phyloP scores from a whole-genome alignment of 2,888 invertebrate genomes.

The Acanthosoma haemorrhoidale region DNA sequence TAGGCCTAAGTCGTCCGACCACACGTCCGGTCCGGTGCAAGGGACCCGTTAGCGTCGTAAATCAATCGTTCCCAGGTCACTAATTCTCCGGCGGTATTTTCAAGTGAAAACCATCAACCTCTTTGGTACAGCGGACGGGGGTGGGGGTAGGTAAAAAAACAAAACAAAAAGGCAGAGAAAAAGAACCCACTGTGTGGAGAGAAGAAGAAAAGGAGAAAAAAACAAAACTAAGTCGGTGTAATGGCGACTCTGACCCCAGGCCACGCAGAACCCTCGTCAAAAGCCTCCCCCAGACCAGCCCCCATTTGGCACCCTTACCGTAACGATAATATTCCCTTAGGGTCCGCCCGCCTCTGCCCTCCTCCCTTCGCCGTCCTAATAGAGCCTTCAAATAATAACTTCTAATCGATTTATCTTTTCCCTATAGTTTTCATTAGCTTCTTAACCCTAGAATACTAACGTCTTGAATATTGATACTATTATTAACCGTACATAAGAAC shows the following conservation, averaged over 20 bases:
- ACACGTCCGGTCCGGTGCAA: neutral
- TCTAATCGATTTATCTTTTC: too few species aligned
- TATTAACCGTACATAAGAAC: too few species aligned
- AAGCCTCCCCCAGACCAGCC: neutral
- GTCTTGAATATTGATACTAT: too few species aligned
- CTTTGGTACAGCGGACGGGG: too few species aligned
- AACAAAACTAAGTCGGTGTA: neutral
- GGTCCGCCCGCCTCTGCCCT: neutral
- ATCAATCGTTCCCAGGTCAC: neutral
- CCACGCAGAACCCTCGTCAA: neutral
- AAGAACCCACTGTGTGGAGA: neutral
- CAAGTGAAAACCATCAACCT: neutral
- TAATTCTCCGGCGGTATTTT: neutral
- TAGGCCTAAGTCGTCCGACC: too few species aligned
- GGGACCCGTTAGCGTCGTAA: constrained; percentile 3
- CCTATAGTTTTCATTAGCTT: too few species aligned
- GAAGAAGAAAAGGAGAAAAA: neutral
- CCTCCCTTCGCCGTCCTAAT: too few species aligned
- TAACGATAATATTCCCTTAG: neutral
- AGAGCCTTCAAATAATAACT: too few species aligned
- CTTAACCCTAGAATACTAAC: too few species aligned
- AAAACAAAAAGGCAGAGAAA: too few species aligned
- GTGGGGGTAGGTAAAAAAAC: too few species aligned
- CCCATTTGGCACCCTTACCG: neutral
- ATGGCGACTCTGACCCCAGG: constrained; percentile 10